Percentiles rank a stretch among this genome's conserved stretches.
These are phyloP conservation scores for Choloepus hoffmanni DNA, from an alignment of 2,113 vertebrate genomes.

Conservation along the genomic window DNA sequence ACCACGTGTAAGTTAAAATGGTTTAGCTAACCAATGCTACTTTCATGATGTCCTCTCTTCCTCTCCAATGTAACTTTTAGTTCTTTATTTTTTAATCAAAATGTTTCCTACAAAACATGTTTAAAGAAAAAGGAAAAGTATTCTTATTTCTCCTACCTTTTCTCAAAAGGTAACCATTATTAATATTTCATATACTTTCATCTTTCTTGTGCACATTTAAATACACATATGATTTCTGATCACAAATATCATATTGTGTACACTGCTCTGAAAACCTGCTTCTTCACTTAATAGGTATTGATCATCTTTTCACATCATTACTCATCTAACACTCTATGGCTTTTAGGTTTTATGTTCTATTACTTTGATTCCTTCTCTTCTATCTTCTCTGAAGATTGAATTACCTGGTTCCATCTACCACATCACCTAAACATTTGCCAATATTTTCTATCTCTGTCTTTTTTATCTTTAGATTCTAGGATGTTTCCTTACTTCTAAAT, in stretches of 20 bases:
- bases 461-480: slow-evolving; percentile 28
- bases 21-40: background rate
- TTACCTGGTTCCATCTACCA: background rate
- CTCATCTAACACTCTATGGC: background rate
- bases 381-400: background rate
- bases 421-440: background rate
- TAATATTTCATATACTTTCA: slow-evolving; percentile 49
- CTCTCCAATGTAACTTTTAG: slow-evolving; percentile 8
- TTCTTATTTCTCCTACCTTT: background rate
- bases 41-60: background rate
- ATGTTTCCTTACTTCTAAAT: slow-evolving; percentile 43
- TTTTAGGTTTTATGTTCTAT: background rate
- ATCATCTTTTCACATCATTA: background rate
- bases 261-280: slow-evolving; percentile 5
- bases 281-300: slow-evolving; percentile 30
- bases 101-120: slow-evolving; percentile 11
- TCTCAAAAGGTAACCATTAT: background rate
- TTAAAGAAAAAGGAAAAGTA: slow-evolving; percentile 53
- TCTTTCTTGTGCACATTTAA: slow-evolving; percentile 40
- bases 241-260: background rate
- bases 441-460: background rate
- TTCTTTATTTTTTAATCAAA: slow-evolving; percentile 53
- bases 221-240: slow-evolving; percentile 11
- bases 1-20: background rate
- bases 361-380: background rate